A percentile compares a stretch with the other conserved stretches of the same genome.
Evolutionary conservation across 2,113 vertebrate genomes (phyloP).

Genomic region (Callospermophilus lateralis): DNA sequence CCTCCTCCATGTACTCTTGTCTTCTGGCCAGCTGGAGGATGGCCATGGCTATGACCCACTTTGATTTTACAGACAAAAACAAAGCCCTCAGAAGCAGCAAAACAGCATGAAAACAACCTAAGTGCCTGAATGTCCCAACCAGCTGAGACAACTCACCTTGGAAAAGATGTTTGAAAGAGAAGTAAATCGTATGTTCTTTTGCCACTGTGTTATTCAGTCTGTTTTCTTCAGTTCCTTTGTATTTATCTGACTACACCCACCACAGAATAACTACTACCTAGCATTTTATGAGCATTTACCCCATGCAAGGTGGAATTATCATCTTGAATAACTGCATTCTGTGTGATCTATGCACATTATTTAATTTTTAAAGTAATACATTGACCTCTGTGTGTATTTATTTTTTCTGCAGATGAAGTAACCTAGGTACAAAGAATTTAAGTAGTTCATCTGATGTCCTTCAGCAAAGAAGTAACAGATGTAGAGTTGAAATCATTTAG

Average conservation of each 20-base stretch:
- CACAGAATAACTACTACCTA: not conserved
- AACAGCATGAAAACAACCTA: not conserved
- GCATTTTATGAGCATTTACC: not conserved
- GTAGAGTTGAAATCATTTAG: not conserved
- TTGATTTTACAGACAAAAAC: not conserved
- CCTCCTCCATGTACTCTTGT: not conserved
- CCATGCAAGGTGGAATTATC: not conserved
- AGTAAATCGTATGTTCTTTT: not conserved
- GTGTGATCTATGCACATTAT: not conserved
- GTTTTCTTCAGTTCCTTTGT: conserved; percentile 9
- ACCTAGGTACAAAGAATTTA: not conserved
- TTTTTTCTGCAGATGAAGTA: not conserved
- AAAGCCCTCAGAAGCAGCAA: not conserved
- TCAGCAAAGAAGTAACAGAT: not conserved
- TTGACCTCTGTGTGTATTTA: not conserved
- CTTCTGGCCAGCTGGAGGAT: not conserved
- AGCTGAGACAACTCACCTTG: not conserved
- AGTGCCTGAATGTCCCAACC: not conserved
- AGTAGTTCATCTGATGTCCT: not conserved
- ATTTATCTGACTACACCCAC: not conserved
- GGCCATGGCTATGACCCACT: not conserved
- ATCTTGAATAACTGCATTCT: not conserved
- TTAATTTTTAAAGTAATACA: not conserved
- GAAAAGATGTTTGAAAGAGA: not conserved
- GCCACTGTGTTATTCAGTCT: not conserved